Evolutionary conservation across 2,113 vertebrate genomes (phyloP).

Genomic region (Pandion haliaetus): DNA sequence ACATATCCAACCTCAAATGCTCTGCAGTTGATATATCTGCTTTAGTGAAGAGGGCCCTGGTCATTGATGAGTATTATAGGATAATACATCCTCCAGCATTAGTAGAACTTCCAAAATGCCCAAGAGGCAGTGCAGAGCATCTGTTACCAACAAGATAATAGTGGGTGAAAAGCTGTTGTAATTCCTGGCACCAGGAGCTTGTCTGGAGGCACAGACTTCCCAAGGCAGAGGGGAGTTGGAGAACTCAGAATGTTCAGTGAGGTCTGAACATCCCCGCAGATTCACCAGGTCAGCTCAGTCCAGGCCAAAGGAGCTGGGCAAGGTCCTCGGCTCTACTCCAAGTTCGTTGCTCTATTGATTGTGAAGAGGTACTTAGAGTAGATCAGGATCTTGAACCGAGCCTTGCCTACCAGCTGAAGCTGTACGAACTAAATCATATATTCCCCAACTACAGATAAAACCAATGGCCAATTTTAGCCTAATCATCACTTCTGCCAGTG

Average conservation of each 20-base stretch:
- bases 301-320: background rate
- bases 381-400: background rate
- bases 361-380: background rate
- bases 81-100: background rate
- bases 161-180: background rate
- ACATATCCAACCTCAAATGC: background rate
- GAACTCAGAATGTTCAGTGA: accelerated
- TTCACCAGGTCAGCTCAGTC: background rate
- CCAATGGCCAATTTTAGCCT: background rate
- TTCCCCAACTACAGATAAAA: slow-evolving; percentile 23
- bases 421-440: background rate
- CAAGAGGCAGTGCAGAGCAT: background rate
- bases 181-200: background rate
- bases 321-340: background rate
- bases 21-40: background rate
- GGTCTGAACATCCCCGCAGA: background rate
- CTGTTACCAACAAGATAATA: background rate
- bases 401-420: background rate
- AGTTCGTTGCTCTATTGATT: background rate
- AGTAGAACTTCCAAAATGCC: background rate
- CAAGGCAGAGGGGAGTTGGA: background rate
- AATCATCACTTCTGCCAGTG: slow-evolving; percentile 19
- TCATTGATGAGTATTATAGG: background rate
- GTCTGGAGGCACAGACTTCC: background rate
- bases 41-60: background rate